Evolutionary conservation across 2,113 vertebrate genomes (phyloP).

Genomic region (Aphelocoma coerulescens): DNA sequence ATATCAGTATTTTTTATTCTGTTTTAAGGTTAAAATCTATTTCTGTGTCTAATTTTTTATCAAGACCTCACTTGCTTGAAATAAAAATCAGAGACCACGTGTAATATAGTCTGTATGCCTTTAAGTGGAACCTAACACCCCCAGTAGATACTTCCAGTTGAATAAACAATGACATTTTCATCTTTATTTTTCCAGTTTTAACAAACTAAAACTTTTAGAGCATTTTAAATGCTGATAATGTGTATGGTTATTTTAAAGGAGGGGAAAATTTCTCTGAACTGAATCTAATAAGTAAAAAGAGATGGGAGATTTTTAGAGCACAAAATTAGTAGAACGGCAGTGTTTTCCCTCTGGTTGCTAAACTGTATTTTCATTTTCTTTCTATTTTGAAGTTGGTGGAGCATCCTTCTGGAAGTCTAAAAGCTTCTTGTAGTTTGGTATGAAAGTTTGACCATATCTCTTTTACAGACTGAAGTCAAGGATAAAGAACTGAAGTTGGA

Average conservation of each 20-base stretch:
- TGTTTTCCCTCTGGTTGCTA: neutral
- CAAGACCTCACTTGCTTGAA: neutral
- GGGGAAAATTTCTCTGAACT: neutral
- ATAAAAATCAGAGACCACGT: neutral
- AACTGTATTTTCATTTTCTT: neutral
- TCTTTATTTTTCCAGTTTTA: neutral
- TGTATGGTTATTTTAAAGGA: neutral
- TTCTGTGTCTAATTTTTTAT: conserved; percentile 33
- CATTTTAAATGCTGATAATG: neutral
- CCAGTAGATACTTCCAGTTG: neutral
- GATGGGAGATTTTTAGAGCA: neutral
- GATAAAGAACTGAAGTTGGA: conserved; percentile 82
- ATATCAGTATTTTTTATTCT: neutral
- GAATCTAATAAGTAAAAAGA: neutral
- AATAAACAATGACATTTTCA: neutral
- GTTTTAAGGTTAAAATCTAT: neutral
- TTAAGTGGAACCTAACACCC: neutral
- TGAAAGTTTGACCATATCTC: neutral
- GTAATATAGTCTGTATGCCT: neutral
- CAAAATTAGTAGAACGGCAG: neutral
- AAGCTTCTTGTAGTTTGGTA: neutral
- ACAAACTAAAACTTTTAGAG: neutral
- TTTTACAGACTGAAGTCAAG: conserved; percentile 83
- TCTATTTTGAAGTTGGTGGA: neutral
- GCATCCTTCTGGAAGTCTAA: neutral